Evolutionary conservation across 2,888 invertebrate species (phyloP), one percentile per base, ranked within the genome.

Genomic region (Hybos culiciformis): DNA sequence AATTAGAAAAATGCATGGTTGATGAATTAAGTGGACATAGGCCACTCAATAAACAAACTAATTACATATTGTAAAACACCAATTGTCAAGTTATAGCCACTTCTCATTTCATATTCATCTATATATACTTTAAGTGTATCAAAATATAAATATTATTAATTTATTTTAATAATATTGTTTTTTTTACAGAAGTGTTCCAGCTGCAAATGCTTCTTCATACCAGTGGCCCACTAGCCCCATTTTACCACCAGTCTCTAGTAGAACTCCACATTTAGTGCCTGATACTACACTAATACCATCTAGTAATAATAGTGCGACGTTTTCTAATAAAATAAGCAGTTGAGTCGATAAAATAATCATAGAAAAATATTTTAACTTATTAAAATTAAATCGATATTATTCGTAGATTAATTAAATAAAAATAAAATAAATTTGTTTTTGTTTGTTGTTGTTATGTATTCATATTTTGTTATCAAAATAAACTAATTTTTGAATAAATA

Each of bases 181-280:
- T 38, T 49, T 49, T 42, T 61, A 59, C 60, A 63, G 64, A 63
- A 63, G 63, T 61, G 62, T 63, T 58, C 75, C 76, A 50, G 71
- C 78, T 67, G 59, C 66, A 55, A 63, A 59, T 56, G 62, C 76
- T 53, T 71, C 74, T 54, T 74, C 80, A 51, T 80, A 83, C 60
- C 82, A 83, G 47, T 85, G 85, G 85, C 83, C 85, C 50, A 80
- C 78, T 48, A 83, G 83, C 62, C 80, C 83, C 50, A 75, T 83
- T 52, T 70, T 84, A 56, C 81, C 83, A 54, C 77, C 80, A 45
- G 72, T 78, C 52, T 73, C 75, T 54, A 76, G 77, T 54, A 71
- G 83, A 55, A 78, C 81, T 53, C 75, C 76, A 49, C 81, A 82
- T 62, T 73, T 82, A 47, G 79, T 81, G 50, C 80, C 82, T 37